Conservation (phyloP, 2,113 vertebrate species). For the Lepus americanus region DNA sequence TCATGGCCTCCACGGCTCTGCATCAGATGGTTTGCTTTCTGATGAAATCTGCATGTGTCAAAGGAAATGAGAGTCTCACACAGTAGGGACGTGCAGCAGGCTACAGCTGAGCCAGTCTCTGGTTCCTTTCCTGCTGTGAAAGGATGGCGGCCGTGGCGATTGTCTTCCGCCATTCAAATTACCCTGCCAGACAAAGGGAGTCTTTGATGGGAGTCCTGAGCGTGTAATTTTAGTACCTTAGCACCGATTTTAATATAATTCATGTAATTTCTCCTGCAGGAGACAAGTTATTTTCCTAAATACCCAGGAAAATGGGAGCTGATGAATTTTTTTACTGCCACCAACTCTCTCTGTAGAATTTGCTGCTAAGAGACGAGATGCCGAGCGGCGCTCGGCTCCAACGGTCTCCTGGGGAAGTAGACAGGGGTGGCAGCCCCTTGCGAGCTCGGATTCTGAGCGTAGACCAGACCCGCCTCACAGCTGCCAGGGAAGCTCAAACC, state of each 20-base stretch:
- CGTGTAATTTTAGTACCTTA: slow-evolving; percentile 82
- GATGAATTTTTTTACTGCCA: slow-evolving; percentile 73
- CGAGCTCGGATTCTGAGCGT: background rate
- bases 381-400: background rate
- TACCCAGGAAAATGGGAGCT: slow-evolving; percentile 74
- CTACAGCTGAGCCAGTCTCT: slow-evolving; percentile 31
- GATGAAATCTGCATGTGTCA: slow-evolving; percentile 54
- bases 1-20: background rate
- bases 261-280: slow-evolving; percentile 78
- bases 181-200: slow-evolving; percentile 71
- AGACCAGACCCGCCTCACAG: background rate
- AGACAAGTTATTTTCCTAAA: slow-evolving; percentile 80
- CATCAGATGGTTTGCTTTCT: slow-evolving; percentile 40
- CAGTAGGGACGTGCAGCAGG: background rate
- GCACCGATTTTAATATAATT: slow-evolving; percentile 79
- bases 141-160: background rate
- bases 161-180: slow-evolving; percentile 64
- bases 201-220: slow-evolving; percentile 70
- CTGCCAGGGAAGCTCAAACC: background rate
- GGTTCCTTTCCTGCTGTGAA: slow-evolving; percentile 9
- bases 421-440: background rate
- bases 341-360: slow-evolving; percentile 46
- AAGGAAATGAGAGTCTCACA: slow-evolving; percentile 33
- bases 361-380: slow-evolving; percentile 56
- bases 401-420: background rate